Conservation (phyloP, 2,113 vertebrate genomes). For the Trichechus manatus region DNA sequence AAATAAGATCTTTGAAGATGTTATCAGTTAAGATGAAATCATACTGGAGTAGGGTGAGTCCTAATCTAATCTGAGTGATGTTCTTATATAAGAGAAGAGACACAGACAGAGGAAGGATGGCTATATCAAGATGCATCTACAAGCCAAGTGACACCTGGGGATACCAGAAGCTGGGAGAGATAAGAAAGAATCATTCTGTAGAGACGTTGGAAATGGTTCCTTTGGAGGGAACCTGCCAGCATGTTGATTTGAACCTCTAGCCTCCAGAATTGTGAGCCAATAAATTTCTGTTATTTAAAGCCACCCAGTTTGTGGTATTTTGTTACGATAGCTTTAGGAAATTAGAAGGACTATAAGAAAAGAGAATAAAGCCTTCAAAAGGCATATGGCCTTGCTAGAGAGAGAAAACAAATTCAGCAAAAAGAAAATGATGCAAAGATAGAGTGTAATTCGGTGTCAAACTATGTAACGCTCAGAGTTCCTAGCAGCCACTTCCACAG, state of each 20-base stretch:
- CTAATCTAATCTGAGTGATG: background rate
- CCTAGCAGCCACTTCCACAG: background rate
- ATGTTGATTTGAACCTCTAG: background rate
- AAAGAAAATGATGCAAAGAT: background rate
- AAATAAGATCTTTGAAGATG: background rate
- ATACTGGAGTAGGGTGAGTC: background rate
- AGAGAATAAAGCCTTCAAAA: background rate
- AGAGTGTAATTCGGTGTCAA: background rate
- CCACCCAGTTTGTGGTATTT: background rate
- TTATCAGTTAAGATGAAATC: background rate
- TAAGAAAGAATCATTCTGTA: background rate
- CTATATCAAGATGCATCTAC: background rate
- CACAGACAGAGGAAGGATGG: background rate
- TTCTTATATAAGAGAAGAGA: background rate
- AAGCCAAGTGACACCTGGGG: background rate
- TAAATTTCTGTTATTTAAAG: background rate
- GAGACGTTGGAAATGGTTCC: background rate
- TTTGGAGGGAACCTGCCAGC: no score
- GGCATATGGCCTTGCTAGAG: background rate
- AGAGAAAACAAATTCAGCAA: background rate
- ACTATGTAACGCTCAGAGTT: rapidly evolving
- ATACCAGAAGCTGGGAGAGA: background rate
- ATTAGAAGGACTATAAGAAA: background rate
- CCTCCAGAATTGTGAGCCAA: background rate
- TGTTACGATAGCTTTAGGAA: background rate